Evolutionary conservation across 2,888 invertebrate genomes (phyloP).

Genomic region (Acronicta aceris): DNA sequence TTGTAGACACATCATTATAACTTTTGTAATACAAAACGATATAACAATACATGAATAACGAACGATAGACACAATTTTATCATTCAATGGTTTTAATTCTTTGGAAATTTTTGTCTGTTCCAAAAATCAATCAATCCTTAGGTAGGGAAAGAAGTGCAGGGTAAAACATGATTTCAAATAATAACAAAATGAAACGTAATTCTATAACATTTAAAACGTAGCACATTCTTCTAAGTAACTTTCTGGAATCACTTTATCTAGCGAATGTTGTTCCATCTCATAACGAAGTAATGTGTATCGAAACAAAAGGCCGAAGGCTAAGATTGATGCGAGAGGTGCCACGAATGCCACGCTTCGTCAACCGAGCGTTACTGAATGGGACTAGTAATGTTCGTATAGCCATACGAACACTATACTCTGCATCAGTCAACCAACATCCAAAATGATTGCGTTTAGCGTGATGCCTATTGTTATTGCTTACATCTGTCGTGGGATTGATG

Average conservation of each 20-base stretch:
- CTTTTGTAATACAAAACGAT: neutral
- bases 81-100: no score
- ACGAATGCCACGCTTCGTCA: conserved; percentile 73
- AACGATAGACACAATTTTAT: neutral
- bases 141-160: neutral
- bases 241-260: neutral
- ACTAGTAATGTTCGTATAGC: conserved; percentile 69
- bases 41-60: neutral
- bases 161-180: neutral
- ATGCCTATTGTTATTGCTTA: conserved; percentile 30
- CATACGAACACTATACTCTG: conserved; percentile 52
- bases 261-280: conserved; percentile 28
- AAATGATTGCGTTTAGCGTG: conserved; percentile 41
- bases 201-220: no score
- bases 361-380: conserved; percentile 80
- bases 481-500: conserved; percentile 20
- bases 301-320: conserved; percentile 66
- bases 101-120: no score
- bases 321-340: conserved; percentile 66
- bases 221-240: no score
- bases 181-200: no score
- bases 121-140: no score
- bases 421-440: conserved; percentile 41
- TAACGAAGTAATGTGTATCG: conserved; percentile 38
- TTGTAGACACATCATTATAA: neutral